Evolutionary conservation across 2,888 invertebrate species (phyloP).

Genomic region (Tetragnatha montana): DNA sequence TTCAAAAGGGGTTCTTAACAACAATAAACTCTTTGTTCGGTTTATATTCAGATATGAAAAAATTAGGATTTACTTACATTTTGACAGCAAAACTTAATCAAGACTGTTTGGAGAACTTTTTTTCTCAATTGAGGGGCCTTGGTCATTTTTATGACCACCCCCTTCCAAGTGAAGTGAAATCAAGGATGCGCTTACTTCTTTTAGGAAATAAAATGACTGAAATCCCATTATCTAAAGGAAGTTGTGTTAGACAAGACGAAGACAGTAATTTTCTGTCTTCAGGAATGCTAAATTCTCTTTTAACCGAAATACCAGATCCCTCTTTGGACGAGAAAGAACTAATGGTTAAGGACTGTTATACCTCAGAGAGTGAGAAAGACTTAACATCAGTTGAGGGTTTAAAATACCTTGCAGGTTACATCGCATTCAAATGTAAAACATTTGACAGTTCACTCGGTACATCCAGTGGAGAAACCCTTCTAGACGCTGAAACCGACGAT

Average conservation of each 20-base stretch:
- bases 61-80: too few species aligned
- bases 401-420: background rate
- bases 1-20: background rate
- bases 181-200: background rate
- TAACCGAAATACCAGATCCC: background rate
- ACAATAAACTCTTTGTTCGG: background rate
- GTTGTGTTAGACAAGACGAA: background rate
- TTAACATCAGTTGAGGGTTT: background rate
- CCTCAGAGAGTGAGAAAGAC: too few species aligned
- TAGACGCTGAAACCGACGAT: too few species aligned
- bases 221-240: background rate
- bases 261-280: background rate
- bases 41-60: too few species aligned
- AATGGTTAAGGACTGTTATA: background rate
- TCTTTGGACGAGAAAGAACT: background rate
- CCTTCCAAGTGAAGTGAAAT: background rate
- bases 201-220: background rate
- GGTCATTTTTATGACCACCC: conserved; percentile 7
- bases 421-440: background rate
- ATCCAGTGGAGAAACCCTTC: background rate
- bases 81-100: background rate
- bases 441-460: background rate
- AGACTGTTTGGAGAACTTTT: background rate
- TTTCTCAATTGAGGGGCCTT: background rate
- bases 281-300: background rate